phyloP scores from a whole-genome alignment of 2,888 invertebrate genomes.

The Eristalinus sepulchralis region DNA sequence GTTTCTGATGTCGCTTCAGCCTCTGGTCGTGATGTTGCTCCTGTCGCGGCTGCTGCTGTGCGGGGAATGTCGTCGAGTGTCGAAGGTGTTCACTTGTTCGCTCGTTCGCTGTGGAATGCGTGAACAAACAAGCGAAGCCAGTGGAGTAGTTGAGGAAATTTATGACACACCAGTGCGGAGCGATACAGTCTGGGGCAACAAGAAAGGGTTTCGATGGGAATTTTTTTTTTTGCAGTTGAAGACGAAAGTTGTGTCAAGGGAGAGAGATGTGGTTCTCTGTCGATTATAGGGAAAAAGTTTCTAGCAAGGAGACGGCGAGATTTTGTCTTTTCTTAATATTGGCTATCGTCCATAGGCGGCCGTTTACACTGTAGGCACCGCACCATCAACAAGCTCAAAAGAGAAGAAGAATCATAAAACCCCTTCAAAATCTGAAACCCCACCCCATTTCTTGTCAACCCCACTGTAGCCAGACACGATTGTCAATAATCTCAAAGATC shows the following conservation, averaged over 20 bases:
- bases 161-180: background rate
- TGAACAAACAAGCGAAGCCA: conserved; percentile 5
- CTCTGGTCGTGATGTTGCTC: background rate
- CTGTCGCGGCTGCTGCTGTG: background rate
- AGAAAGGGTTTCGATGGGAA: background rate
- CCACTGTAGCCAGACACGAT: conserved; percentile 16
- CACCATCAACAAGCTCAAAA: too few species aligned
- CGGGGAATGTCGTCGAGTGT: background rate
- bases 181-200: background rate
- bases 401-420: too few species aligned
- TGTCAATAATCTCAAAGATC: conserved; percentile 13
- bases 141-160: conserved; percentile 17
- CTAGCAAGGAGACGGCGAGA: too few species aligned
- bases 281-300: too few species aligned
- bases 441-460: background rate
- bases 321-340: too few species aligned
- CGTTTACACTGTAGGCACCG: too few species aligned
- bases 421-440: too few species aligned
- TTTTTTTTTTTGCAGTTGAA: background rate
- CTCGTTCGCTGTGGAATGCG: background rate
- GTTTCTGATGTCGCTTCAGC: background rate
- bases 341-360: too few species aligned
- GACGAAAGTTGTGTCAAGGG: too few species aligned
- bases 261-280: too few species aligned
- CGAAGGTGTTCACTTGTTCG: conserved; percentile 22